Conservation (phyloP, 2,797 vertebrate species). For the Prunella strophiata region DNA sequence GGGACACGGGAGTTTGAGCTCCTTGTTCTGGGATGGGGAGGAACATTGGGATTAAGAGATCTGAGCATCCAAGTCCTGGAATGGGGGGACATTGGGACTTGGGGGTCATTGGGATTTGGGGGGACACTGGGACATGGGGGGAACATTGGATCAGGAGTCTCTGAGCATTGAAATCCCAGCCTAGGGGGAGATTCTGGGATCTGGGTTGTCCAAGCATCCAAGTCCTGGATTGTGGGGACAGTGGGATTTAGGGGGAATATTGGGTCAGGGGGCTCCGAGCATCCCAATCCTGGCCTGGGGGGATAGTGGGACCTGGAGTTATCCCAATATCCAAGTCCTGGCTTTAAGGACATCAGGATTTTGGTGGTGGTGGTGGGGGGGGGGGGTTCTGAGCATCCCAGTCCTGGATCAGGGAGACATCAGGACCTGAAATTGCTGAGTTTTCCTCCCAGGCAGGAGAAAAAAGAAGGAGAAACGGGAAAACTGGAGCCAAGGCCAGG, state of each 20-base stretch:
- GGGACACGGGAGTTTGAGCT: too few species aligned
- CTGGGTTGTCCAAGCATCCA: neutral
- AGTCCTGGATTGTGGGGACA: neutral
- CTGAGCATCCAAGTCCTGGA: neutral
- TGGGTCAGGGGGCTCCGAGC: neutral
- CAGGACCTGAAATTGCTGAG: neutral
- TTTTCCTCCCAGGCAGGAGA: neutral
- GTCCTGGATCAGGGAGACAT: accelerated
- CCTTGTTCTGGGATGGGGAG: too few species aligned
- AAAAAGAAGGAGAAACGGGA: neutral
- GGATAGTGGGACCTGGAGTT: neutral
- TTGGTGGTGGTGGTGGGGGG: neutral
- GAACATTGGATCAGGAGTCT: neutral
- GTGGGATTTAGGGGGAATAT: neutral
- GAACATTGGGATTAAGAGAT: too few species aligned
- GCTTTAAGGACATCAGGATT: neutral
- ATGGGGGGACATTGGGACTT: neutral
- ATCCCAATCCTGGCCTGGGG: neutral
- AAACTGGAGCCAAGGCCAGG: neutral
- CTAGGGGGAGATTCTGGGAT: neutral
- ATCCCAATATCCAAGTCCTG: neutral
- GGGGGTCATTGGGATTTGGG: neutral
- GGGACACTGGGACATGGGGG: neutral
- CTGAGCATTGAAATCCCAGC: neutral
- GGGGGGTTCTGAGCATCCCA: neutral